phyloP scores from a whole-genome alignment of 1,140 invertebrate species.

The Ooceraea biroi region DNA sequence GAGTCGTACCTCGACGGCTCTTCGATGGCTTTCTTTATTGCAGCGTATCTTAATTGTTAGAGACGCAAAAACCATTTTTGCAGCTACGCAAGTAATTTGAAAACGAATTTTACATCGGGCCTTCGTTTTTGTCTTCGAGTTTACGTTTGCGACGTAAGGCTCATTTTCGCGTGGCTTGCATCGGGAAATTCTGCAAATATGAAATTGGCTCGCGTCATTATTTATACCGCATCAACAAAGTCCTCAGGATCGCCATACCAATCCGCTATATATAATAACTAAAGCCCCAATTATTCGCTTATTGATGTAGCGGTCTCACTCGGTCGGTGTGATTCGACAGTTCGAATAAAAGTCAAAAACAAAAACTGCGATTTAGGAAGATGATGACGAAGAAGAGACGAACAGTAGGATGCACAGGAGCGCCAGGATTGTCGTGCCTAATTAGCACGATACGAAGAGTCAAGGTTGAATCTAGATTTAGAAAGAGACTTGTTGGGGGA shows the following conservation, averaged over 20 bases:
- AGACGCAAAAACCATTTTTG: conserved; percentile 30
- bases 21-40: conserved; percentile 62
- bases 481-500: conserved; percentile 49
- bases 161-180: conserved; percentile 21
- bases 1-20: conserved; percentile 68
- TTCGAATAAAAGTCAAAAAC: conserved; percentile 42
- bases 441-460: conserved; percentile 17
- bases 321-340: conserved; percentile 1
- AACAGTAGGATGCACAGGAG: conserved; percentile 44
- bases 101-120: conserved; percentile 32
- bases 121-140: background rate
- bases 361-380: conserved; percentile 48
- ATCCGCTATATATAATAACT: conserved; percentile 23
- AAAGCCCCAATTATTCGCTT: background rate
- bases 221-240: conserved; percentile 7
- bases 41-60: conserved; percentile 46
- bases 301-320: conserved; percentile 24
- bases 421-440: conserved; percentile 43
- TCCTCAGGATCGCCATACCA: conserved; percentile 35
- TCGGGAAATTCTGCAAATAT: conserved; percentile 18
- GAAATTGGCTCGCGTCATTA: conserved; percentile 32
- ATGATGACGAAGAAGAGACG: conserved; percentile 37
- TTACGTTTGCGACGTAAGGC: conserved; percentile 9
- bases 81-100: conserved; percentile 11
- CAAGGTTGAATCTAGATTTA: conserved; percentile 55